Evolutionary conservation across 2,888 invertebrate species (phyloP).

Genomic region (Pharmacophagus antenor): DNA sequence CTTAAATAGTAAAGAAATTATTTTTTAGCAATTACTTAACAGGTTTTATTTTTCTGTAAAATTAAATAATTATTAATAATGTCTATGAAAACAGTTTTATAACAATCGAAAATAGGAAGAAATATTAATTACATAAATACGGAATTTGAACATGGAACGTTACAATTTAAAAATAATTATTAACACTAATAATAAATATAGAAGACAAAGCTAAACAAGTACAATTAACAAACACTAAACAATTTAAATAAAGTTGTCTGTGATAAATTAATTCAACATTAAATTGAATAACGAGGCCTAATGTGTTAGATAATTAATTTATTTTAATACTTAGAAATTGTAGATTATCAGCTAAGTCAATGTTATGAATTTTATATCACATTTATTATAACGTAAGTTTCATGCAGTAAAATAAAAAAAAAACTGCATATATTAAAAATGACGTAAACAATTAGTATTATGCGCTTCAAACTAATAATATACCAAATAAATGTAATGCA

Average conservation of each 20-base stretch:
- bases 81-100: not conserved
- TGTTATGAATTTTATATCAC: conserved; percentile 13
- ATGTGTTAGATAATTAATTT: conserved; percentile 16
- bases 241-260: conserved; percentile 54
- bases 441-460: not conserved
- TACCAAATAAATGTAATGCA: conserved; percentile 29
- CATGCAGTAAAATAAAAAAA: no score
- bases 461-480: conserved; percentile 25
- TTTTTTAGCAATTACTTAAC: no score
- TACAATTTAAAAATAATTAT: not conserved
- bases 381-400: no score
- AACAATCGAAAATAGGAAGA: not conserved
- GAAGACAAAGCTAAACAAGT: not conserved
- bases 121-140: not conserved
- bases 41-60: no score
- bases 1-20: no score
- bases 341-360: conserved; percentile 10
- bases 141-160: not conserved
- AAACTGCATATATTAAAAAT: not conserved
- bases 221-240: conserved; percentile 21
- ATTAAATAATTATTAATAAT: no score
- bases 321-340: conserved; percentile 21
- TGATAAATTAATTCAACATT: conserved; percentile 64
- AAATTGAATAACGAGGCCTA: conserved; percentile 15
- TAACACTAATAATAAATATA: not conserved